Conservation (phyloP, 1,140 invertebrate genomes). For the Triops cancriformis region DNA sequence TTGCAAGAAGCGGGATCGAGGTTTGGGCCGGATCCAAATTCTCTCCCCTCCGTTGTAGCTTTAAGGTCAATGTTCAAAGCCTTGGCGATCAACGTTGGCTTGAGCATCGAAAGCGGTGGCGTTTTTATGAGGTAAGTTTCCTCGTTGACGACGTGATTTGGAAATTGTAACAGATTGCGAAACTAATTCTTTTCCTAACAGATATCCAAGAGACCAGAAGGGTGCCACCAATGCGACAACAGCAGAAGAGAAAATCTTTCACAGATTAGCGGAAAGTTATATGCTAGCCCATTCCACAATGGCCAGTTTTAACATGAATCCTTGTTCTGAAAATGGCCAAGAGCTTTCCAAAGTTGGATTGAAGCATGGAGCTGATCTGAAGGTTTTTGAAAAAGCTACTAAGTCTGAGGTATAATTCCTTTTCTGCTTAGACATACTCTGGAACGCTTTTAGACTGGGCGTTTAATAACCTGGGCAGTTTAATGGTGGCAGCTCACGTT, state of each 20-base stretch:
- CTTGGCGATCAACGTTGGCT: slow-evolving; percentile 43
- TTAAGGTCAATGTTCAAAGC: slow-evolving; percentile 28
- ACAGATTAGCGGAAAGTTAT: background rate
- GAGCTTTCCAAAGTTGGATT: background rate
- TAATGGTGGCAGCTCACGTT: slow-evolving; percentile 40
- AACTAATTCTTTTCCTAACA: background rate
- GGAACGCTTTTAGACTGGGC: slow-evolving; percentile 20
- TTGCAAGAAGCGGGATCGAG: slow-evolving; percentile 28
- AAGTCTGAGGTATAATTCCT: background rate
- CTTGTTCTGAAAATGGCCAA: background rate
- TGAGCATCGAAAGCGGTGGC: slow-evolving; percentile 53
- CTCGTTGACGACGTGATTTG: no score
- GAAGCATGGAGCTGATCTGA: background rate
- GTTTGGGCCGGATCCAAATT: slow-evolving; percentile 29
- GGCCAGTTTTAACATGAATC: background rate
- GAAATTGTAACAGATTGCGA: background rate
- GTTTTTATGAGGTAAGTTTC: slow-evolving; percentile 45
- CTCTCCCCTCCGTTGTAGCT: slow-evolving; percentile 27
- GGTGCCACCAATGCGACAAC: background rate
- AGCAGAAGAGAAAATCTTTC: slow-evolving; percentile 9
- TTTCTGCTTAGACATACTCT: slow-evolving; percentile 38
- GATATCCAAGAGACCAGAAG: background rate
- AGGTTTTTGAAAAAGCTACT: background rate
- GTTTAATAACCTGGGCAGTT: slow-evolving; percentile 2
- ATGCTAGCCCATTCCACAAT: background rate